phyloP scores from a whole-genome alignment of 2,113 vertebrate species.

The Recurvirostra avosetta region DNA sequence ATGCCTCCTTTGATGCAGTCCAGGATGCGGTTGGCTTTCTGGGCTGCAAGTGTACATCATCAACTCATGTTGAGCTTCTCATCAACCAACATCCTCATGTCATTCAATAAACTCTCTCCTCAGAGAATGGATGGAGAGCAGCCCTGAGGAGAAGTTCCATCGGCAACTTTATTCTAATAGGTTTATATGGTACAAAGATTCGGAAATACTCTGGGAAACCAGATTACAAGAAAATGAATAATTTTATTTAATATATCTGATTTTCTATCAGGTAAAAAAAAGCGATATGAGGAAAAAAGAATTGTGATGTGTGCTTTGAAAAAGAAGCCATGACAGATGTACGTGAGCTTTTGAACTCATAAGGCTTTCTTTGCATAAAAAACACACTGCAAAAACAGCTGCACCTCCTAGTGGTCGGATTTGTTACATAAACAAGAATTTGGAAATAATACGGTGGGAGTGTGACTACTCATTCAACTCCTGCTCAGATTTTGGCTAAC shows the following conservation, averaged over 20 bases:
- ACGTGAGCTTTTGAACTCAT: fast-evolving
- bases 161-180: neutral
- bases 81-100: too few relatives aligned
- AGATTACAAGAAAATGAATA: neutral
- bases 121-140: too few relatives aligned
- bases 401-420: neutral
- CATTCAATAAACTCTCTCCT: too few relatives aligned
- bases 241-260: neutral
- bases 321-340: neutral
- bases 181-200: neutral
- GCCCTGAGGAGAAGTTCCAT: too few relatives aligned
- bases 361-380: neutral
- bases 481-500: neutral
- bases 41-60: too few relatives aligned
- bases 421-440: neutral
- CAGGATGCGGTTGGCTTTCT: too few relatives aligned
- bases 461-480: neutral
- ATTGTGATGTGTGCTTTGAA: neutral
- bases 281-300: fast-evolving
- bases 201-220: neutral
- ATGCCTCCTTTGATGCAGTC: too few relatives aligned
- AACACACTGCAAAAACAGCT: neutral
- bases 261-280: neutral
- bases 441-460: neutral
- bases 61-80: too few relatives aligned